Conservation (phyloP, 1,140 invertebrate species). For the Potamilus streckersoni region DNA sequence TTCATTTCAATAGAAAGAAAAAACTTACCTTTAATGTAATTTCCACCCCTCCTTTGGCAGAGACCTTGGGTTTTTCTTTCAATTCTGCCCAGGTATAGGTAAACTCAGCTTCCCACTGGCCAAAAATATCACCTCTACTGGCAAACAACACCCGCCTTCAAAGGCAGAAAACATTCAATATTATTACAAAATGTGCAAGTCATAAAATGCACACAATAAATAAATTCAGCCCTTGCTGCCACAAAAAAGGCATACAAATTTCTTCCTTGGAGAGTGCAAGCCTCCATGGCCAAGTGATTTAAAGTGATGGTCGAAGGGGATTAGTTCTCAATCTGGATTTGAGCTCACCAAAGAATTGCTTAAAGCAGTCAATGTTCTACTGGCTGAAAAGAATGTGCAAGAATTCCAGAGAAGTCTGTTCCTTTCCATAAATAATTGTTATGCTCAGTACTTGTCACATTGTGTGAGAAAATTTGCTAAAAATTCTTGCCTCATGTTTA, state of each 20-base stretch:
- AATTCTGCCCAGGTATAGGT: constrained; percentile 59
- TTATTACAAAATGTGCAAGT: not conserved
- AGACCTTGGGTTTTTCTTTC: constrained; percentile 58
- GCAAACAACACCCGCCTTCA: constrained; percentile 66
- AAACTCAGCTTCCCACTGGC: constrained; percentile 67
- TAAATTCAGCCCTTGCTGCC: not conserved
- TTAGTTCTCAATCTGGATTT: not conserved
- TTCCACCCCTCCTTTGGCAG: constrained; percentile 61
- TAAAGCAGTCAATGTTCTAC: too few relatives aligned
- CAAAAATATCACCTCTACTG: constrained; percentile 68
- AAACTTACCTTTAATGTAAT: constrained; percentile 57
- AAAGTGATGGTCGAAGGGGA: not conserved
- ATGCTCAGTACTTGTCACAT: too few relatives aligned
- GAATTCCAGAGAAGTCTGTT: too few relatives aligned
- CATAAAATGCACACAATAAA: constrained; percentile 9
- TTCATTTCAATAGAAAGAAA: not conserved
- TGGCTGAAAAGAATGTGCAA: too few relatives aligned
- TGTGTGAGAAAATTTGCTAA: too few relatives aligned
- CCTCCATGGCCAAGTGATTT: constrained; percentile 5
- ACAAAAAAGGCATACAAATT: not conserved
- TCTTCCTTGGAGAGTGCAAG: not conserved
- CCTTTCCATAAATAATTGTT: too few relatives aligned
- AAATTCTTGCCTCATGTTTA: too few relatives aligned
- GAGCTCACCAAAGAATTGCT: not conserved
- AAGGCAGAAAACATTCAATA: constrained; percentile 16